Evolutionary conservation across 2,113 vertebrate species (phyloP).

Genomic region (Trematocara stigmaticum): DNA sequence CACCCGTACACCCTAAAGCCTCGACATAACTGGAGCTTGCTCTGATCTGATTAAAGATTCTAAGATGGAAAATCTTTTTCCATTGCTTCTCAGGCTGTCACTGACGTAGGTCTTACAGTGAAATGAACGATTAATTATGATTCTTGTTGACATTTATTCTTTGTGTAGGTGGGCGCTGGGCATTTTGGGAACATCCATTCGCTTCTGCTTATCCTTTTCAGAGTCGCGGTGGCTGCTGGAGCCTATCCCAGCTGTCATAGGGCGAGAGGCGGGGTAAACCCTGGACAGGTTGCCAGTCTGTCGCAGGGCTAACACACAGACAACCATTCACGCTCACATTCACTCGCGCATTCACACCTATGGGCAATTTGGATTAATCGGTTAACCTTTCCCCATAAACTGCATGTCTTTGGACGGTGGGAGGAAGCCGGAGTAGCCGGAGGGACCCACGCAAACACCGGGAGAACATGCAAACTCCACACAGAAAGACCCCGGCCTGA

Average conservation of each 20-base stretch:
- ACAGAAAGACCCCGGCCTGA: neutral
- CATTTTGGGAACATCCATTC: neutral
- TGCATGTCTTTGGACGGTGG: neutral
- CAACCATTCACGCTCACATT: accelerated
- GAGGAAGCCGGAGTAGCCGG: neutral
- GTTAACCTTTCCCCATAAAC: accelerated
- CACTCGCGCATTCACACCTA: neutral
- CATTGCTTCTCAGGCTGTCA: neutral
- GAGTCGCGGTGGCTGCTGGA: neutral
- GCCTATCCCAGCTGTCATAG: neutral
- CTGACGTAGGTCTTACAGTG: neutral
- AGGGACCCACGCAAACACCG: neutral
- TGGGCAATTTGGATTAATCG: neutral
- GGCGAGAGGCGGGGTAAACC: neutral
- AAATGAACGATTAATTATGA: neutral
- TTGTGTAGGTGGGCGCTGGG: accelerated
- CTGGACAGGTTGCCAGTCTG: accelerated
- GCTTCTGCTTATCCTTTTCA: neutral
- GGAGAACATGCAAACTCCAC: neutral
- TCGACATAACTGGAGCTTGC: neutral
- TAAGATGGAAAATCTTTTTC: neutral
- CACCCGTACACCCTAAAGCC: constrained; percentile 31
- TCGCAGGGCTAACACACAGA: accelerated
- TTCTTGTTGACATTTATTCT: neutral
- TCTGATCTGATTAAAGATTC: constrained; percentile 33